Conservation (phyloP, 2,888 invertebrate species). For the Standfussiana lucernea region DNA sequence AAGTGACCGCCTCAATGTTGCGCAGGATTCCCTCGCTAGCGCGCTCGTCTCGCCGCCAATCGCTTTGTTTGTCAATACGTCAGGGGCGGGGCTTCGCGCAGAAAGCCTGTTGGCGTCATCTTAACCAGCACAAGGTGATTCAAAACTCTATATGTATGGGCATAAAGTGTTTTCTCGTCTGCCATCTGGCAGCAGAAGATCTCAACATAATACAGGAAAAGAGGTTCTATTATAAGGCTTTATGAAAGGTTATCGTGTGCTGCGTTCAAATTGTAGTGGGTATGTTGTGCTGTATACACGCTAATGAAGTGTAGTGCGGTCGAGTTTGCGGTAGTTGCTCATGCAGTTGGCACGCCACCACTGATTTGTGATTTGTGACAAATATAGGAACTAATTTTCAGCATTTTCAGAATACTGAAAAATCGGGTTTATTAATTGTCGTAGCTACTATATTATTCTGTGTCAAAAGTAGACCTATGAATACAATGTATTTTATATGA, state of each 20-base stretch:
- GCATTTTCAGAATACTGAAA: constrained; percentile 39
- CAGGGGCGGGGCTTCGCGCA: constrained; percentile 81
- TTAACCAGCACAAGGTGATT: constrained; percentile 26
- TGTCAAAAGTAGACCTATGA: constrained; percentile 16
- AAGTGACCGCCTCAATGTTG: constrained; percentile 82
- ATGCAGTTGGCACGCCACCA: constrained; percentile 88
- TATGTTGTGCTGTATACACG: constrained; percentile 86
- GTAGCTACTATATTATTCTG: constrained; percentile 17
- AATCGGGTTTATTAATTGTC: constrained; percentile 29
- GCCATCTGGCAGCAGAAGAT: constrained; percentile 52
- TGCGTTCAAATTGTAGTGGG: constrained; percentile 72
- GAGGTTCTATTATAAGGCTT: constrained; percentile 66
- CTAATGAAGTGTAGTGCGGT: constrained; percentile 87
- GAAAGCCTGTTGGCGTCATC: constrained; percentile 65
- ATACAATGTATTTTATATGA: constrained; percentile 53
- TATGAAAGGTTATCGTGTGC: constrained; percentile 74
- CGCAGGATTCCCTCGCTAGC: constrained; percentile 86
- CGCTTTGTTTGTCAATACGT: constrained; percentile 84
- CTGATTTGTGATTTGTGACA: constrained; percentile 85
- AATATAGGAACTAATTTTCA: constrained; percentile 71
- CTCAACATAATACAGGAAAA: constrained; percentile 67
- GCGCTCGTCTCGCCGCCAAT: constrained; percentile 82
- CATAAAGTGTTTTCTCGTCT: constrained; percentile 69
- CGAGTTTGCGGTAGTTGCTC: constrained; percentile 89
- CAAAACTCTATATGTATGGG: constrained; percentile 45